A percentile compares a stretch with the other conserved stretches of the same genome.
Conservation (phyloP, 1,140 invertebrate species). For the Drosophila mayri region DNA sequence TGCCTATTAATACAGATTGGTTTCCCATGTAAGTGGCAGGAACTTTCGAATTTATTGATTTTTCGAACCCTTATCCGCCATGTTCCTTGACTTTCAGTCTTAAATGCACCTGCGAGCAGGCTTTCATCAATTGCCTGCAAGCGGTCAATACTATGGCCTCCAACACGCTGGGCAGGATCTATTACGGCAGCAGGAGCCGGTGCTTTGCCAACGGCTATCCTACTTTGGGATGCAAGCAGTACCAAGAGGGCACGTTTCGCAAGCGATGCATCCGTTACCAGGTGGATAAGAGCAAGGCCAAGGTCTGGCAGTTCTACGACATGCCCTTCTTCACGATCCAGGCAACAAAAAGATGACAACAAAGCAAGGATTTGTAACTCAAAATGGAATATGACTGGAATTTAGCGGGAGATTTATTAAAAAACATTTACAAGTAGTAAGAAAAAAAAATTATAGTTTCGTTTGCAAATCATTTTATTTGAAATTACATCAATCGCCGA, state of each 20-base stretch:
- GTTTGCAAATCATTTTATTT: not conserved
- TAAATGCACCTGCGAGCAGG: conserved; percentile 89
- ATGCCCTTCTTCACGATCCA: conserved; percentile 84
- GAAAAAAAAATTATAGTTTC: not conserved
- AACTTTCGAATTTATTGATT: conserved; percentile 12
- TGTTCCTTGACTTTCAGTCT: conserved; percentile 69
- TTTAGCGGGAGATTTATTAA: no score
- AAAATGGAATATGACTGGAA: not conserved
- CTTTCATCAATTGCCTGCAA: conserved; percentile 89
- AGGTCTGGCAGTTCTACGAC: conserved; percentile 87
- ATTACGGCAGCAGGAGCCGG: conserved; percentile 89
- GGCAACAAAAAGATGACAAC: conserved; percentile 29
- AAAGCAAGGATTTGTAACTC: conserved; percentile 12
- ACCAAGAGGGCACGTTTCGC: conserved; percentile 70
- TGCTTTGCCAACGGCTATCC: conserved; percentile 90
- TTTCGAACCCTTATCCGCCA: conserved; percentile 34
- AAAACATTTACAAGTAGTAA: not conserved
- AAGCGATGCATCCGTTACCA: conserved; percentile 86
- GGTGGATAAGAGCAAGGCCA: conserved; percentile 85
- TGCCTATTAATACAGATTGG: conserved; percentile 87
- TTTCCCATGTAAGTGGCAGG: conserved; percentile 85
- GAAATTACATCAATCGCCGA: not conserved
- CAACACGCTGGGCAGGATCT: conserved; percentile 87
- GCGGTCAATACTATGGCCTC: conserved; percentile 85
- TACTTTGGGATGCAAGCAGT: conserved; percentile 86